These are phyloP conservation scores for Synchiropus splendidus DNA, from an alignment of 2,113 vertebrate species.

Conservation along the genomic window DNA sequence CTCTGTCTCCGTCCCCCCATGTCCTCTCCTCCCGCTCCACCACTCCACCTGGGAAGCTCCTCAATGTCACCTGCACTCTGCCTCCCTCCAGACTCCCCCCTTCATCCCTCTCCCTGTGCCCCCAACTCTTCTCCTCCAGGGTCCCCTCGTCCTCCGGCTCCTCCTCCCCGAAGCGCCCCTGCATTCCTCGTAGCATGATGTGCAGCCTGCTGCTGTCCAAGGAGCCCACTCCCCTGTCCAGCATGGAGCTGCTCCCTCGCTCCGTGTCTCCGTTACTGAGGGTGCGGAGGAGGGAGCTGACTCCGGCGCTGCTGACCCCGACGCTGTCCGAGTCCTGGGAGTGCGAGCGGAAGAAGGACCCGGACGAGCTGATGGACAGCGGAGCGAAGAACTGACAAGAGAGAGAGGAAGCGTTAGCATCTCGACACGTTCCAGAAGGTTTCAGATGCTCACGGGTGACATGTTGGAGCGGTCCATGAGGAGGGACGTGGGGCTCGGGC, in stretches of 20 bases:
- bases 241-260: conserved; percentile 25
- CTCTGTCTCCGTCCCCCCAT: conserved; percentile 49
- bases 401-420: neutral
- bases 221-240: conserved; percentile 48
- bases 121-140: conserved; percentile 45
- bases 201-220: conserved; percentile 53
- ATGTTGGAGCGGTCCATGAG: conserved; percentile 67
- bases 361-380: conserved; percentile 80
- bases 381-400: conserved; percentile 84
- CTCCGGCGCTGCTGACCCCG: conserved; percentile 86
- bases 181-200: conserved; percentile 55
- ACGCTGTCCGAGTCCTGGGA: conserved; percentile 95
- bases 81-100: conserved; percentile 46
- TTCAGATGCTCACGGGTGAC: conserved; percentile 67
- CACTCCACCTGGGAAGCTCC: conserved; percentile 52
- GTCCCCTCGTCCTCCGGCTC: conserved; percentile 46
- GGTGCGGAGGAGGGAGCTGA: conserved; percentile 91
- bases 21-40: conserved; percentile 59
- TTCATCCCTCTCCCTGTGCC: conserved; percentile 39
- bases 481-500: conserved; percentile 50
- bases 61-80: conserved; percentile 57
- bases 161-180: conserved; percentile 46
- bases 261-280: conserved; percentile 78
- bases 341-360: conserved; percentile 95
- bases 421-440: too few species aligned